Base-by-base conservation (phyloP, 2,797 vertebrate genomes). In the Periparus ater region DNA sequence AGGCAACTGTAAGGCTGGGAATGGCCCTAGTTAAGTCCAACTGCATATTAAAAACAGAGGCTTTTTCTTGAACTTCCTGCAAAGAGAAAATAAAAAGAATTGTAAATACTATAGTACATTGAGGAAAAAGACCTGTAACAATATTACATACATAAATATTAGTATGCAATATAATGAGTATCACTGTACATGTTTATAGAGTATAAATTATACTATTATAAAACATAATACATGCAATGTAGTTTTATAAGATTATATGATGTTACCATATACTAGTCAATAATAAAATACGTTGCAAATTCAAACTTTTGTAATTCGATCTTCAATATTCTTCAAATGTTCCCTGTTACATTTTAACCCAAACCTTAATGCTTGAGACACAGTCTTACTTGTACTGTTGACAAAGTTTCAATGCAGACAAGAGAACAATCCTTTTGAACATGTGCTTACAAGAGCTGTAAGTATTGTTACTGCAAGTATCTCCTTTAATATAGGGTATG, bases 41-140 rank as follows among this genome's bases (percentile, higher is more conserved):
- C 95, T 99, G 99, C 85, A 98, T 98, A 71, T 91, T 98, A 96
- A 99, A 99, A 75, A 98, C 91, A 51, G 99, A 99, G 1, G 98
- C 97, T 80, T 98, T 98, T 95, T 96, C 98, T 97, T 99, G 99
- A 74, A 99, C 98, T 91, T 98, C 98, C 99, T 99, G 97, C 77
- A 88, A 97, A 97, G 55, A 96, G 97, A 88, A 87, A 96, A 72
- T 8, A 95, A 94, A 93, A 97, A 86, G 25, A 77, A 77, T 20
- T 45, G 11, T 74, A 58, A 89, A 53, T 63, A 47, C 5, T 67
- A 8, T 21, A 72, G 61, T 27, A 72, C 9, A 58, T 1, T 61
- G 16, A 17, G 29, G 5, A 19, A 34, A 58, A 17, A 53, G 7
- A 27, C 17, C 14, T 45, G 13, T 65, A 78, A 57, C 61, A 68